Base-by-base conservation (phyloP, 2,113 vertebrate species). In the Eclectus roratus region DNA sequence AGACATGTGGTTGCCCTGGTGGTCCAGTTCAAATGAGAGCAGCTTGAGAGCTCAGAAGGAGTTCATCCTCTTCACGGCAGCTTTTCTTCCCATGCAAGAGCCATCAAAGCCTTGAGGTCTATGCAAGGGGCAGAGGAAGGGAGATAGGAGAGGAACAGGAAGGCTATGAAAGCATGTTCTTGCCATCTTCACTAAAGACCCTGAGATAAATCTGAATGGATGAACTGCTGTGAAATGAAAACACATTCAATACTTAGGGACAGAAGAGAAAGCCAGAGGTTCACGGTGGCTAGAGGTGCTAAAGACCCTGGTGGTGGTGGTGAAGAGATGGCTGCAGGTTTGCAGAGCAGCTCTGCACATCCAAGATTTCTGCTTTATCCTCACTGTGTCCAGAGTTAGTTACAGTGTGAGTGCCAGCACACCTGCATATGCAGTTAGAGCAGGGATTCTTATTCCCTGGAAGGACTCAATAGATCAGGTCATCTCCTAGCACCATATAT, bases 271-370 rank as follows among this genome's bases (percentile, higher is more conserved):
- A 58, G 61, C 66, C 63, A 56, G 71, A 46, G 31, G 6, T 23
- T 39, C 2, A 0, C 21, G 8, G 0, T 25, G 27, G 15, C 58
- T 43, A 35, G 11, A 10, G 17, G 37, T 41, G 16, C 29, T 52
- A 20, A 21, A 37, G 79, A 8, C 7, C 0, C 0, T 2, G 9
- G 46, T 64, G 63, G 31, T 17, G 15, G 12, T 19, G 9, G 0
- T 27, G 25, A 29, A 53, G 37, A 43, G 46, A 10, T 4, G 19
- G n/a, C 39, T 85, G 66, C 0, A 0, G 52, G 17, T 2, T 3
- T 47, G 47, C 52, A 47, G 63, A 76, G 58, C 63, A 3, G 1
- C 52, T 60, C 31, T 49, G 53, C 33, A 46, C 41, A 44, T 5
- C 8, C 31, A 20, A 11, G 23, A 17, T 11, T 44, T 63, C 71